Evolutionary conservation across 23 tunicate species (phyloP).

Genomic region (Diplosoma virens): DNA sequence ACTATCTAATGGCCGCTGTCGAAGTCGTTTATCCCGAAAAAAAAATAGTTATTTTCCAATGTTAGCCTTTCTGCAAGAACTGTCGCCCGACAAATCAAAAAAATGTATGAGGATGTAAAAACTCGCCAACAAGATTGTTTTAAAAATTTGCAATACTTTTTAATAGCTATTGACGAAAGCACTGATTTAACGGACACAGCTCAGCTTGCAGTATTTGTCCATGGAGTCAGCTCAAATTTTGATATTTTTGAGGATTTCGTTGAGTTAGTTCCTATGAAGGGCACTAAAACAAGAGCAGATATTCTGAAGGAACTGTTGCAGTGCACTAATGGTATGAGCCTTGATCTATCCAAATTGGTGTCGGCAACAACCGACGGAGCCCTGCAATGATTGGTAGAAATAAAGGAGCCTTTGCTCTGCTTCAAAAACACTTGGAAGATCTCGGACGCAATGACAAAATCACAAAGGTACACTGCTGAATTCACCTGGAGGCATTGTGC

Average conservation of each 20-base stretch:
- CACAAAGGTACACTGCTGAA: conserved; percentile 45
- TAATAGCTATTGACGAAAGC: conserved; percentile 44
- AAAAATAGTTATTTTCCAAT: conserved; percentile 44
- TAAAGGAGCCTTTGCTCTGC: conserved; percentile 58
- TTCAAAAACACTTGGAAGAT: conserved; percentile 69
- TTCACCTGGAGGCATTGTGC: conserved; percentile 82
- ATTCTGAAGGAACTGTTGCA: conserved; percentile 51
- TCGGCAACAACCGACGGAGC: conserved; percentile 66
- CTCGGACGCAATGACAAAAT: conserved; percentile 36
- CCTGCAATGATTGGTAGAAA: conserved; percentile 50
- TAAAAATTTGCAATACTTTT: conserved; percentile 51
- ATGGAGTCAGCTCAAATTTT: conserved; percentile 58
- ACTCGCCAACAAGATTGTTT: conserved; percentile 52
- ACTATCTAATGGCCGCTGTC: conserved; percentile 64
- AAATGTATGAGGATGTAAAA: conserved; percentile 58
- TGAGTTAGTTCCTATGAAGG: conserved; percentile 48
- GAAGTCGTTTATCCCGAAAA: conserved; percentile 65
- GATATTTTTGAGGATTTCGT: conserved; percentile 45
- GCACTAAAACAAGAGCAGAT: conserved; percentile 62
- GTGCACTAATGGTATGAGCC: conserved; percentile 30
- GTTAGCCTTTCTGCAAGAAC: conserved; percentile 76
- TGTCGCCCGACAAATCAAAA: conserved; percentile 71
- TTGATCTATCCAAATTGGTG: conserved; percentile 45
- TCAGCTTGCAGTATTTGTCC: conserved; percentile 67
- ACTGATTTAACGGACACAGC: conserved; percentile 59